Conservation (phyloP, 64 coral and sea anemone genomes). For the Actinia equina region DNA sequence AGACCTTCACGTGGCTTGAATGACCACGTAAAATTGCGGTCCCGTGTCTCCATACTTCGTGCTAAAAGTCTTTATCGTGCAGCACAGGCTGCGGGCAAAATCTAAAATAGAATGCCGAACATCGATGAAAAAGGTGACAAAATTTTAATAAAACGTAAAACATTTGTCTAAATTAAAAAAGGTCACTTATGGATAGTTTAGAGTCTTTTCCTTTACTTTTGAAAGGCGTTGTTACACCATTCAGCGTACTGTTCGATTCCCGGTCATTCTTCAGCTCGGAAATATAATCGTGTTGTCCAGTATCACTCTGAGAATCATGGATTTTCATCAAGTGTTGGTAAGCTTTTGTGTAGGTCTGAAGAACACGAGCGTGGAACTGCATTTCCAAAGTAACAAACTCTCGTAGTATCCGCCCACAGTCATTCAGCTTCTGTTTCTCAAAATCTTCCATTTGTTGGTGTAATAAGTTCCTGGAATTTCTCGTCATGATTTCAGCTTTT, state of each 20-base stretch:
- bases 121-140: too few relatives aligned
- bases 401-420: neutral
- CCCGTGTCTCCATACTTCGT: too few relatives aligned
- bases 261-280: neutral
- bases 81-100: too few relatives aligned
- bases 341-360: conserved; percentile 16
- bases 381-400: conserved; percentile 19
- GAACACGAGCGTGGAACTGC: conserved; percentile 8
- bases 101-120: too few relatives aligned
- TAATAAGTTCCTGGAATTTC: neutral
- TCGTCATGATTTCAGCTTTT: neutral
- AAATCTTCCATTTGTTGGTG: conserved; percentile 7
- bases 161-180: neutral
- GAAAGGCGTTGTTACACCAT: neutral
- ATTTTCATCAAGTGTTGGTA: conserved; percentile 23
- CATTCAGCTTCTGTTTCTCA: neutral
- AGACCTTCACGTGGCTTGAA: too few relatives aligned
- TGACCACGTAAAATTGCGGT: too few relatives aligned
- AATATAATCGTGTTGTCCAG: neutral
- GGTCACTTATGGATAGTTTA: neutral
- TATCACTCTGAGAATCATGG: neutral
- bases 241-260: neutral
- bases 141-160: neutral
- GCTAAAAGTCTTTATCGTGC: too few relatives aligned
- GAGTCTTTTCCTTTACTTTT: neutral